A percentile compares a stretch with the other conserved stretches of the same genome.
Evolutionary conservation across 1,140 invertebrate species (phyloP).

Genomic region (Palaemon carinicauda): DNA sequence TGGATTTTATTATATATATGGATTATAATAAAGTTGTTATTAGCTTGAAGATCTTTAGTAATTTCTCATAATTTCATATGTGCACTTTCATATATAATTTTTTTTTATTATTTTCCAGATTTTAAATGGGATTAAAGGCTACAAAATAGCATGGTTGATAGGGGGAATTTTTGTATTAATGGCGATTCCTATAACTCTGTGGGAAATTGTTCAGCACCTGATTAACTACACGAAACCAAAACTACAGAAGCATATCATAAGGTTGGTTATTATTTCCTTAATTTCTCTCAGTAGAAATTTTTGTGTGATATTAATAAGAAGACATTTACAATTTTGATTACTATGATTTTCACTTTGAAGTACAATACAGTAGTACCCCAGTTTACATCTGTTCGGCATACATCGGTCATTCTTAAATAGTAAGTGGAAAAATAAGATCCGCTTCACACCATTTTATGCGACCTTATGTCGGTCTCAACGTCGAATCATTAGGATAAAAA

Average conservation of each 20-base stretch:
- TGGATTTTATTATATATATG: background rate
- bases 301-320: too few relatives aligned
- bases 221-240: conserved; percentile 92
- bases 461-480: too few relatives aligned
- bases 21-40: background rate
- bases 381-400: too few relatives aligned
- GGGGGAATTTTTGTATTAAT: conserved; percentile 90
- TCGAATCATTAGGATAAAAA: too few relatives aligned
- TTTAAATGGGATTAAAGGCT: conserved; percentile 38
- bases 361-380: too few relatives aligned
- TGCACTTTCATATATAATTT: too few relatives aligned
- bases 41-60: background rate
- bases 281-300: too few relatives aligned
- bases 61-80: background rate
- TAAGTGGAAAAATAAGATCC: too few relatives aligned
- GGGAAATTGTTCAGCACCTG: conserved; percentile 93
- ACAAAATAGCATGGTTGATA: conserved; percentile 74
- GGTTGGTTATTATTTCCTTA: conserved; percentile 69
- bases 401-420: too few relatives aligned
- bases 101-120: conserved; percentile 26
- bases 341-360: too few relatives aligned
- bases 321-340: too few relatives aligned
- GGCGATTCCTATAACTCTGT: conserved; percentile 90
- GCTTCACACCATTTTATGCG: too few relatives aligned
- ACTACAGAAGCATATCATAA: conserved; percentile 93